A percentile compares a stretch with the other conserved stretches of the same genome.
Evolutionary conservation across 2,888 invertebrate genomes (phyloP).

Genomic region (Graphium colonna): DNA sequence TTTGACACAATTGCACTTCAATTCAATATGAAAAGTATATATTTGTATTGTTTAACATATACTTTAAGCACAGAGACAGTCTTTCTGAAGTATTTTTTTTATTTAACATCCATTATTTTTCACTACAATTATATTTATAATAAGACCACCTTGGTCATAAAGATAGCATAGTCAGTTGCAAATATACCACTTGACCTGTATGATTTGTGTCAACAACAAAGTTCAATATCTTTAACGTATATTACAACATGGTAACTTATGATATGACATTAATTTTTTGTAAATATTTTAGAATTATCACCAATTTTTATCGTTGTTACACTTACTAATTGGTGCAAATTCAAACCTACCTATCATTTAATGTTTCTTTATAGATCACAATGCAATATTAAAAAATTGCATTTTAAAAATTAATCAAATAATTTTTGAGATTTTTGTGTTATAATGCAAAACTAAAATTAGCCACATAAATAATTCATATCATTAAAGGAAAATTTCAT

Average conservation of each 20-base stretch:
- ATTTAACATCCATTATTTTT: neutral
- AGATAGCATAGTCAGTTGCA: neutral
- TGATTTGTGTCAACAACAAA: neutral
- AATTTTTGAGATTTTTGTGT: too few relatives aligned
- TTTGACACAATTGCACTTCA: conserved; percentile 1
- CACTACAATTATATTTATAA: neutral
- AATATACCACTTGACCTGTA: neutral
- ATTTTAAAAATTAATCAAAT: too few relatives aligned
- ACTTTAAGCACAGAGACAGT: conserved; percentile 13
- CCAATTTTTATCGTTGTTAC: neutral
- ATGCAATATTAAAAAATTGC: too few relatives aligned
- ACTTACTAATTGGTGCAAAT: too few relatives aligned
- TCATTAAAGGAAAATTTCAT: too few relatives aligned
- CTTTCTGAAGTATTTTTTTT: conserved; percentile 2
- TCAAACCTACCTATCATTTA: too few relatives aligned
- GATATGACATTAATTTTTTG: neutral
- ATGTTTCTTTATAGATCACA: too few relatives aligned
- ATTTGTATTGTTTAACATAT: neutral
- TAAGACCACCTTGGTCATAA: neutral
- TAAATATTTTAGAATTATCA: neutral
- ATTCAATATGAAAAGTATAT: conserved; percentile 9
- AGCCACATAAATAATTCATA: too few relatives aligned
- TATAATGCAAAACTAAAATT: too few relatives aligned
- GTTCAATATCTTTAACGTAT: neutral
- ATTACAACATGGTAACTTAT: conserved; percentile 1